phyloP scores from a whole-genome alignment of 1,140 invertebrate species.

The Camponotus pennsylvanicus region DNA sequence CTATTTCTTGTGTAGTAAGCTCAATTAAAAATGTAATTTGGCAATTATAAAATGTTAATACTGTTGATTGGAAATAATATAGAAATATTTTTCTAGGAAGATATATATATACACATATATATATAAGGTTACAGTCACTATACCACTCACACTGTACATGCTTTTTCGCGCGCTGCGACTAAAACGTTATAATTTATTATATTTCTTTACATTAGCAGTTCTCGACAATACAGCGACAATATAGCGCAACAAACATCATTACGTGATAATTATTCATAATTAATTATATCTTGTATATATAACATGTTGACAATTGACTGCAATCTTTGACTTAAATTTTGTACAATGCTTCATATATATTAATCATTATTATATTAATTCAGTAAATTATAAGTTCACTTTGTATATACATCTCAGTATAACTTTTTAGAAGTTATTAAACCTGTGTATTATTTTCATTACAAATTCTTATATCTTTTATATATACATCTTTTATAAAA shows the following conservation, averaged over 20 bases:
- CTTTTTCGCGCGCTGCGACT: slow-evolving; percentile 44
- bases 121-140: slow-evolving; percentile 38
- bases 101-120: slow-evolving; percentile 35
- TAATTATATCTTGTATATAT: slow-evolving; percentile 56
- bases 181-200: slow-evolving; percentile 46
- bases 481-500: slow-evolving; percentile 20
- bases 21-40: slow-evolving; percentile 53
- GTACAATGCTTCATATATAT: slow-evolving; percentile 37
- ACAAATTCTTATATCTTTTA: slow-evolving; percentile 45
- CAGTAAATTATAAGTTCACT: slow-evolving; percentile 62
- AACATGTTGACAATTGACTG: slow-evolving; percentile 11
- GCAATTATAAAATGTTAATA: slow-evolving; percentile 72
- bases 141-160: slow-evolving; percentile 42
- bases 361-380: slow-evolving; percentile 37
- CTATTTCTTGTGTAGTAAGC: slow-evolving; percentile 64
- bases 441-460: slow-evolving; percentile 75
- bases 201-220: slow-evolving; percentile 47
- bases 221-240: slow-evolving; percentile 1
- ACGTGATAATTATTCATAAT: slow-evolving; percentile 14
- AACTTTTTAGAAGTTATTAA: slow-evolving; percentile 74
- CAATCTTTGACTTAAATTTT: slow-evolving; percentile 42
- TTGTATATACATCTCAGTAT: slow-evolving; percentile 75
- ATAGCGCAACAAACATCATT: slow-evolving; percentile 48
- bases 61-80: slow-evolving; percentile 69
- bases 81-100: slow-evolving; percentile 75